Base-by-base conservation (phyloP, 1,140 invertebrate genomes). In the Samia ricini region DNA sequence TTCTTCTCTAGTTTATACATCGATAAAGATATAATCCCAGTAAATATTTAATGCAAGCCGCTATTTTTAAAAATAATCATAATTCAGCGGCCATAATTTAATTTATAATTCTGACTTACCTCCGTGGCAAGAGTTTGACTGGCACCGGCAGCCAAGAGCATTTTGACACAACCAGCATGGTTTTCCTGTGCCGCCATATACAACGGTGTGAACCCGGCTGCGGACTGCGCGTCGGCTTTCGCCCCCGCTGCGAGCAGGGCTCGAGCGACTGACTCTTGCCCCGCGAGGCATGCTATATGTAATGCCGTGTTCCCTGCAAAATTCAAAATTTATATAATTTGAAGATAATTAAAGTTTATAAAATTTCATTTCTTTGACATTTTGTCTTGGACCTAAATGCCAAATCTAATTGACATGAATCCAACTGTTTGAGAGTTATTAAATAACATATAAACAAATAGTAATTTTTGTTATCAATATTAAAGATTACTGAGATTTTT, bases 141-240 rank as follows among this genome's bases (percentile, higher is more conserved):
- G 42, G 98, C 99, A 42, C 97, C 97, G 90, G 98, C 97, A 33
- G 94, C 93, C 36, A 99, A 91, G 42, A 99, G 92, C 89, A 97
- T 98, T 77, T 96, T 95, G 61, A 99, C 98, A 72, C 99, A 98
- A 7, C 94, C 94, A 68, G 98, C 96, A 85, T 99, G 98, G 81
- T 99, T 99, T 90, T 99, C 99, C 88, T 99, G 99, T 4, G 98
- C 98, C 15, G 98, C 98, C 98, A 99, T 99, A 83, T 99, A 99
- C 4, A 99, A 91, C 0, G 99, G 98, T 0, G 98, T 99, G 91
- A 99, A 99, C 33, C 99, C 99, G 91, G 98, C 99, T 83, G 98
- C 94, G 15, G 97, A 98, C 88, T 99, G 98, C 52, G 97, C 96
- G 91, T 99, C 99, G 61, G 99, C 96, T 82, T 97, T 96, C 66